These are phyloP conservation scores for Oncopeltus fasciatus DNA, from an alignment of 1,140 invertebrate genomes.

Conservation along the genomic window DNA sequence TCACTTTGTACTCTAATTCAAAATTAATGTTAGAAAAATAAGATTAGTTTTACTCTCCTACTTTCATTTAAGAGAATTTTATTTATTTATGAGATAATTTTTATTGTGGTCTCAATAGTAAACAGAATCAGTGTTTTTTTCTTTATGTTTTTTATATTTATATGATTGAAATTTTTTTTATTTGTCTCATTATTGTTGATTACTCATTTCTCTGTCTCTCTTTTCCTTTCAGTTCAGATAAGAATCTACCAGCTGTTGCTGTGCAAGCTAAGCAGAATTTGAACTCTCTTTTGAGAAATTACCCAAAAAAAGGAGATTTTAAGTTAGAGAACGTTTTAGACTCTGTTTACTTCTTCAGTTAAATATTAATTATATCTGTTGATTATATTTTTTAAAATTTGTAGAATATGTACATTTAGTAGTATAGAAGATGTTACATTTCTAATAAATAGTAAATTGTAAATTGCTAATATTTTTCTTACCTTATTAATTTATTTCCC, in stretches of 20 bases:
- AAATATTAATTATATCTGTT: too few species aligned
- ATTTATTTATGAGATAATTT: not conserved
- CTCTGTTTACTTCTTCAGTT: constrained; percentile 76
- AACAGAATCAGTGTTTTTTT: not conserved
- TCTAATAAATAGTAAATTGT: too few species aligned
- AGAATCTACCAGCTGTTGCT: constrained; percentile 13
- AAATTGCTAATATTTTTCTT: too few species aligned
- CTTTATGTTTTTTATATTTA: not conserved
- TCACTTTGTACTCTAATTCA: too few species aligned
- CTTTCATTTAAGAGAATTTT: too few species aligned
- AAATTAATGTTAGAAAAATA: too few species aligned
- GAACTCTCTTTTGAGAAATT: constrained; percentile 40
- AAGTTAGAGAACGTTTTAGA: constrained; percentile 55
- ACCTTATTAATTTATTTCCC: too few species aligned
- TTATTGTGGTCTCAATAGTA: not conserved
- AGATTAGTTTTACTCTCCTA: too few species aligned
- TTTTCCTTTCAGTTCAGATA: constrained; percentile 13
- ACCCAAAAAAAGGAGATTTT: constrained; percentile 60
- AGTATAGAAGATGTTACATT: too few species aligned
- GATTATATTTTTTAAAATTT: too few species aligned
- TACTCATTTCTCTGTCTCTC: not conserved
- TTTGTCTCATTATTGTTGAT: too few species aligned
- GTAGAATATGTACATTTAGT: too few species aligned
- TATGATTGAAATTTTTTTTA: not conserved
- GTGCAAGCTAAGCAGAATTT: constrained; percentile 31